These are phyloP conservation scores for Calliphora vicina DNA, from an alignment of 1,140 invertebrate genomes.

Conservation along the genomic window DNA sequence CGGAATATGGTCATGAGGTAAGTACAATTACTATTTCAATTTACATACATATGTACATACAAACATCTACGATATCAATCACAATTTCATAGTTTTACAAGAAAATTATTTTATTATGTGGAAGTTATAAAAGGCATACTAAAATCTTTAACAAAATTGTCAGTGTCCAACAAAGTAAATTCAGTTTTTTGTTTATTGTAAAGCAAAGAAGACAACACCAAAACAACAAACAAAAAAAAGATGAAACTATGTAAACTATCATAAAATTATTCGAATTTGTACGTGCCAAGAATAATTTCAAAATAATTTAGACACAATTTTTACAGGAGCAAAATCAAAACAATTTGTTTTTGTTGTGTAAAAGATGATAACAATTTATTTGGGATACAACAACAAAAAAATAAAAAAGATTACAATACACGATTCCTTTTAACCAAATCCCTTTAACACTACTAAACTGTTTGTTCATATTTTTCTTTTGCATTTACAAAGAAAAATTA, in stretches of 20 bases:
- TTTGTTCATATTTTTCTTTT: neutral
- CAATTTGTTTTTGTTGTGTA: no score
- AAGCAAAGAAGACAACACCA: neutral
- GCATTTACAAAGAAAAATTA: neutral
- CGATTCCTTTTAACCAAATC: no score
- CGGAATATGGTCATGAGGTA: constrained; percentile 57
- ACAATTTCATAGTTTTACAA: neutral
- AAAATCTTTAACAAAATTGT: neutral
- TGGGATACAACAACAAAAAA: neutral
- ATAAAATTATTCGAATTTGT: constrained; percentile 18
- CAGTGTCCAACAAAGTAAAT: neutral
- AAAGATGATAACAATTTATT: neutral
- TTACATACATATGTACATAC: no score
- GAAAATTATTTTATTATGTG: neutral
- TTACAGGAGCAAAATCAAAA: neutral
- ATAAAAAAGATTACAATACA: no score
- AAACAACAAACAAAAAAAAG: no score
- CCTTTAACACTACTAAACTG: neutral
- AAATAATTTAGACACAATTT: neutral
- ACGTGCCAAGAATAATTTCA: neutral
- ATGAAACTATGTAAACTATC: neutral
- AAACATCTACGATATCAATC: neutral
- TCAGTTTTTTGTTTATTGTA: neutral
- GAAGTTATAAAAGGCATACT: neutral
- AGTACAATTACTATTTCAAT: constrained; percentile 42